Conservation (phyloP, 2,888 invertebrate species). For the Hesperia comma region DNA sequence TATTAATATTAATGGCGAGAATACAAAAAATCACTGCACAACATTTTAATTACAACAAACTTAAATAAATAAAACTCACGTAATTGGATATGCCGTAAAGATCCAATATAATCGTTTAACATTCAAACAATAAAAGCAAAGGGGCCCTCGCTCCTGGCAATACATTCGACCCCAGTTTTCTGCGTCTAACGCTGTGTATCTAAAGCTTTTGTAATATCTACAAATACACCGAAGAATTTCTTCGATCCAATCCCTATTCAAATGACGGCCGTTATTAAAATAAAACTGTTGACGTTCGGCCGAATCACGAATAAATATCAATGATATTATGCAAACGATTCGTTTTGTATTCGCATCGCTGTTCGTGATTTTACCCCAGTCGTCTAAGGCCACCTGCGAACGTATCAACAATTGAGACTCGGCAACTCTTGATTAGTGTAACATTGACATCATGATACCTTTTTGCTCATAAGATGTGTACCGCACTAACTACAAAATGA, state of each 20-base stretch:
- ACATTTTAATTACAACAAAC: background rate
- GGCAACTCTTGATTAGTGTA: too few relatives aligned
- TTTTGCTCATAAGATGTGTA: too few relatives aligned
- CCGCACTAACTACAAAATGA: too few relatives aligned
- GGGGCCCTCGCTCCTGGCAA: background rate
- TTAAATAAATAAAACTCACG: background rate
- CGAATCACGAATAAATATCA: conserved; percentile 49
- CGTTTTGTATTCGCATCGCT: conserved; percentile 40
- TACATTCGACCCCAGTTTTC: background rate
- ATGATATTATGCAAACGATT: conserved; percentile 44
- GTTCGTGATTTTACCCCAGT: conserved; percentile 15
- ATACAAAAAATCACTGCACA: background rate
- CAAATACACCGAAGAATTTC: conserved; percentile 25
- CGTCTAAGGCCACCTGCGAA: background rate
- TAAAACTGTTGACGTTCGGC: conserved; percentile 50
- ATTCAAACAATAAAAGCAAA: conserved; percentile 4
- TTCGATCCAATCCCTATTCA: conserved; percentile 19
- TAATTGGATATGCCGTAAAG: too few relatives aligned
- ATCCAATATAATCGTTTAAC: background rate
- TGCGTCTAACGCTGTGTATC: background rate
- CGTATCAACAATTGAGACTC: background rate
- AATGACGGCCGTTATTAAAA: conserved; percentile 36
- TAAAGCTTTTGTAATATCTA: conserved; percentile 17
- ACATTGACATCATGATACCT: too few relatives aligned
- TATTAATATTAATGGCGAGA: too few relatives aligned